phyloP scores from a whole-genome alignment of 2,888 invertebrate species.

The Chloroclystis v-ata region DNA sequence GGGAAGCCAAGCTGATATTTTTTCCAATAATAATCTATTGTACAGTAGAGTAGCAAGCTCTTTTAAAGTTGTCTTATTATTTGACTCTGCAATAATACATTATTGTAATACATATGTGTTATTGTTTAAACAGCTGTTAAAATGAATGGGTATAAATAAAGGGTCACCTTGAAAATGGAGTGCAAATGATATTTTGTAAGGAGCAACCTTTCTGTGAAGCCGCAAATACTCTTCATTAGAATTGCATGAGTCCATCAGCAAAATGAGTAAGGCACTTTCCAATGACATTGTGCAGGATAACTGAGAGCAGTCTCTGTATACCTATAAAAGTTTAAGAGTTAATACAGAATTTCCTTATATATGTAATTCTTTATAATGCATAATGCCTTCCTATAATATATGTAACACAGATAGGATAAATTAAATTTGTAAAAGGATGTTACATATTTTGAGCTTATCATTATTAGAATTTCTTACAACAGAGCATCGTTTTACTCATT shows the following conservation, averaged over 20 bases:
- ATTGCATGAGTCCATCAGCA: slow-evolving; percentile 78
- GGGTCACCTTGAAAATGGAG: slow-evolving; percentile 58
- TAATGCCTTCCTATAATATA: no score
- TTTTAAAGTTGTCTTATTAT: slow-evolving; percentile 35
- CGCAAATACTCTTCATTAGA: slow-evolving; percentile 73
- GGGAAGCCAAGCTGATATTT: slow-evolving; percentile 55
- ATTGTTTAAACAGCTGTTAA: slow-evolving; percentile 8
- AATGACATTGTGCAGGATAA: slow-evolving; percentile 71
- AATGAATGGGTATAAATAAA: neutral
- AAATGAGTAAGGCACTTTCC: slow-evolving; percentile 73
- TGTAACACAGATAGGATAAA: no score
- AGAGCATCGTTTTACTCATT: no score
- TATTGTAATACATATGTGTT: slow-evolving; percentile 5
- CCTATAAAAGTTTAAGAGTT: slow-evolving; percentile 43
- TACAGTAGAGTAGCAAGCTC: slow-evolving; percentile 50
- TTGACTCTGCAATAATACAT: slow-evolving; percentile 36
- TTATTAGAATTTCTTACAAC: no score
- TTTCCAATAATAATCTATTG: slow-evolving; percentile 42
- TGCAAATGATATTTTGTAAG: slow-evolving; percentile 85
- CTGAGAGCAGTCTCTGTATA: slow-evolving; percentile 29
- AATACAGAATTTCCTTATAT: no score
- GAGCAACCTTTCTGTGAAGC: slow-evolving; percentile 84
- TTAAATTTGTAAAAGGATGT: no score
- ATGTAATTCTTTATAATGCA: neutral
- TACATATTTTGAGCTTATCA: no score